Conservation (phyloP, 2,888 invertebrate genomes). For the Eupithecia pulchellata region DNA sequence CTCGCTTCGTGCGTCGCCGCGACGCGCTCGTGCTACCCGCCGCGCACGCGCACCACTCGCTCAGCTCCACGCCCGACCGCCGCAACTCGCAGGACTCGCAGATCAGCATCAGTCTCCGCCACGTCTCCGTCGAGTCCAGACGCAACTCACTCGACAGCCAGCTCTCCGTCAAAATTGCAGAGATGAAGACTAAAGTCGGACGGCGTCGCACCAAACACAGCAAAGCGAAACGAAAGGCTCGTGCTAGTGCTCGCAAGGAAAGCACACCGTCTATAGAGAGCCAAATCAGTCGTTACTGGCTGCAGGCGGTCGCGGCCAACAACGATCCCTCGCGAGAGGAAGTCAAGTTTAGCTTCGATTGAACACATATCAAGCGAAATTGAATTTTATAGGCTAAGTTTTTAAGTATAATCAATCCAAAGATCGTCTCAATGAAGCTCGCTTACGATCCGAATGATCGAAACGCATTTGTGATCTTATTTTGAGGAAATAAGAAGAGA, state of each 20-base stretch:
- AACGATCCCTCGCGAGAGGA: constrained; percentile 84
- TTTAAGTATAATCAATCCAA: constrained; percentile 57
- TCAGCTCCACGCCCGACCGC: constrained; percentile 84
- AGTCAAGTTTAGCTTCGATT: constrained; percentile 80
- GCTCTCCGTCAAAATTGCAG: constrained; percentile 93
- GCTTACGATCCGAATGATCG: constrained; percentile 20
- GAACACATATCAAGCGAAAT: constrained; percentile 50
- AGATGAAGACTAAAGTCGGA: constrained; percentile 90
- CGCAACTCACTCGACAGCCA: constrained; percentile 95
- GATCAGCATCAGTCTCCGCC: constrained; percentile 91
- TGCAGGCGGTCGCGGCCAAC: constrained; percentile 86
- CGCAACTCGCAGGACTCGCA: constrained; percentile 88
- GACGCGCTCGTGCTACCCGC: constrained; percentile 89
- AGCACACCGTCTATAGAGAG: constrained; percentile 94
- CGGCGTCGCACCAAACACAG: constrained; percentile 79
- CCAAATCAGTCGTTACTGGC: constrained; percentile 88
- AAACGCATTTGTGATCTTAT: constrained; percentile 36
- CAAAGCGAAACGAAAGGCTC: constrained; percentile 75
- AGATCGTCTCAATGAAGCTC: constrained; percentile 35
- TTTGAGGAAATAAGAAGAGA: constrained; percentile 51
- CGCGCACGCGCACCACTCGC: constrained; percentile 77
- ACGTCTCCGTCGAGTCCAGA: constrained; percentile 94
- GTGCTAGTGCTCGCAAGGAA: constrained; percentile 81
- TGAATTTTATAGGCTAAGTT: constrained; percentile 57
- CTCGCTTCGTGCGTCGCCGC: constrained; percentile 93